phyloP scores from a whole-genome alignment of 1,140 invertebrate genomes.

The Pectinophora gossypiella region DNA sequence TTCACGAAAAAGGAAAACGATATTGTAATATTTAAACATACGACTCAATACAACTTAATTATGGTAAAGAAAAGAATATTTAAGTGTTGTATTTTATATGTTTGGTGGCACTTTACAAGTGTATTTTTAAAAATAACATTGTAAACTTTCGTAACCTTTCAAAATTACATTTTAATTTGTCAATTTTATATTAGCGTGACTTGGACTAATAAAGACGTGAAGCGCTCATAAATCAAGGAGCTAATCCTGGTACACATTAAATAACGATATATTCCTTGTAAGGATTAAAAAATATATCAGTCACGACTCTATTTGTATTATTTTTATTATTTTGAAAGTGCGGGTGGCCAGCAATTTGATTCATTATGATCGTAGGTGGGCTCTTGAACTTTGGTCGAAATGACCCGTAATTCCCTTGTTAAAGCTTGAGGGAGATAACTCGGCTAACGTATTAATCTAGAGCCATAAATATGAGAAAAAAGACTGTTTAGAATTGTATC shows the following conservation, averaged over 20 bases:
- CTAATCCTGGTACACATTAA: conserved; percentile 24
- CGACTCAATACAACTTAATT: no score
- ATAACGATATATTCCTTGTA: conserved; percentile 35
- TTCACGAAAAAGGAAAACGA: no score
- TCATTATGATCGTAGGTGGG: conserved; percentile 58
- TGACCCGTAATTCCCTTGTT: conserved; percentile 67
- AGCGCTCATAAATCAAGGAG: conserved; percentile 35
- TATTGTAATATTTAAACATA: no score
- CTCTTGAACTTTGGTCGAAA: conserved; percentile 49
- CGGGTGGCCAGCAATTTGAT: conserved; percentile 58
- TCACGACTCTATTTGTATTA: conserved; percentile 24
- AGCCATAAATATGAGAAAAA: conserved; percentile 46
- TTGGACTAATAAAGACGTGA: conserved; percentile 39
- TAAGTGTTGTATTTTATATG: no score
- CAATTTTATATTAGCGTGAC: conserved; percentile 34
- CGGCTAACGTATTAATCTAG: conserved; percentile 54
- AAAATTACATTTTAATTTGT: neutral
- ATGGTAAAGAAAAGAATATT: no score
- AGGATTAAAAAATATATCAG: conserved; percentile 51
- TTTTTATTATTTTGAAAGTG: conserved; percentile 29
- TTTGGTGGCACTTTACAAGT: no score
- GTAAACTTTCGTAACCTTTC: no score
- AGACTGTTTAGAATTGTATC: conserved; percentile 10
- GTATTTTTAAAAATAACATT: no score
- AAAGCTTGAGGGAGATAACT: conserved; percentile 42